Conservation (phyloP, 2,113 vertebrate genomes). For the Ptilonorhynchus violaceus region DNA sequence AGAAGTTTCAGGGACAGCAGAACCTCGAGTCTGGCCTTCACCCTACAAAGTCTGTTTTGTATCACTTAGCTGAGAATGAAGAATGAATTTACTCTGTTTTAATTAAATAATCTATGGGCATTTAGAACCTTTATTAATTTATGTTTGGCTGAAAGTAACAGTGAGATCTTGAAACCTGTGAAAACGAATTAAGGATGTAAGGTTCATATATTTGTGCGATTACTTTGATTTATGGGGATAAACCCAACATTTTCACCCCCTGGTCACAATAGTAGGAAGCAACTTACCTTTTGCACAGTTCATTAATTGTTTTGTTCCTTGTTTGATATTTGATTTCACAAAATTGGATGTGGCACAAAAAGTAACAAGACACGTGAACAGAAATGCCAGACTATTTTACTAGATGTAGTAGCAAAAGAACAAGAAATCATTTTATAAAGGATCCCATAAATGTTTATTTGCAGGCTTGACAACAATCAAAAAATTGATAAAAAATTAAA, state of each 20-base stretch:
- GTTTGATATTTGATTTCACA: background rate
- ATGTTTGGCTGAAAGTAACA: background rate
- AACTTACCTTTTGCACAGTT: background rate
- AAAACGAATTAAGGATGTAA: background rate
- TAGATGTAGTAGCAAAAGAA: background rate
- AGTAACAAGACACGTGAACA: background rate
- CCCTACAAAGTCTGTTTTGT: background rate
- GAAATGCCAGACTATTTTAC: background rate
- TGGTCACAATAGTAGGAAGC: background rate
- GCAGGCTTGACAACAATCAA: background rate
- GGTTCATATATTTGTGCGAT: background rate
- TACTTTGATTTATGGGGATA: background rate
- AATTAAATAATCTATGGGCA: background rate
- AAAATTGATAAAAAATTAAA: background rate
- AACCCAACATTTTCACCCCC: background rate
- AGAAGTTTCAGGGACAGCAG: background rate
- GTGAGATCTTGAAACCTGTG: background rate
- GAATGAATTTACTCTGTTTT: background rate
- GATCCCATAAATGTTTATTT: background rate
- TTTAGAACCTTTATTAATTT: background rate
- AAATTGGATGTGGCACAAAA: background rate
- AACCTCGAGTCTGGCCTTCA: background rate
- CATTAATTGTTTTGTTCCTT: background rate
- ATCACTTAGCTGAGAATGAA: background rate
- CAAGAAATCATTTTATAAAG: background rate